Evolutionary conservation across 2,113 vertebrate species (phyloP).

Genomic region (Bungarus multicinctus): DNA sequence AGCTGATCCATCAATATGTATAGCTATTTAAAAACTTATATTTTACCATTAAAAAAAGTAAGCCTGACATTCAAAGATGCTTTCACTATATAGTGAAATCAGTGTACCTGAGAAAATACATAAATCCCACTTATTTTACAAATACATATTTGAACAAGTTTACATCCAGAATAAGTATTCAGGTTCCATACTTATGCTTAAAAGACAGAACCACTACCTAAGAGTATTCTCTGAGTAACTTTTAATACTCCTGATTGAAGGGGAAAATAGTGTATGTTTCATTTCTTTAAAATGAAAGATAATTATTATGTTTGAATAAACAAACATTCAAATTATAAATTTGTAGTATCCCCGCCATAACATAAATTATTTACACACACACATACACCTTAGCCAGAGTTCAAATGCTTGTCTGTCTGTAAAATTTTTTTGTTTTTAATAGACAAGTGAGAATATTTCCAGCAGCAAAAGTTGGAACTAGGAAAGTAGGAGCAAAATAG

Average conservation of each 20-base stretch:
- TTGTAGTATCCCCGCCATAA: slow-evolving; percentile 26
- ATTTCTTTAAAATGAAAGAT: slow-evolving; percentile 47
- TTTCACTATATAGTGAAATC: background rate
- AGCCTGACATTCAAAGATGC: slow-evolving; percentile 16
- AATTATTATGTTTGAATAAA: slow-evolving; percentile 40
- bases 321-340: slow-evolving; percentile 33
- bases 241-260: slow-evolving; percentile 24
- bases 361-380: slow-evolving; percentile 17
- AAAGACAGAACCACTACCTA: slow-evolving; percentile 25
- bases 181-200: slow-evolving; percentile 25
- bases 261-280: slow-evolving; percentile 38
- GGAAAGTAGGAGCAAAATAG: background rate
- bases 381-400: background rate
- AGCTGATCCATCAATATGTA: background rate
- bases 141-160: slow-evolving; percentile 15
- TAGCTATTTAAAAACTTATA: background rate
- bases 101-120: background rate
- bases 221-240: slow-evolving; percentile 12
- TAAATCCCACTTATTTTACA: background rate
- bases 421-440: no score
- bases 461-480: slow-evolving; percentile 38
- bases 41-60: background rate
- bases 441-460: slow-evolving; percentile 51
- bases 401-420: background rate
- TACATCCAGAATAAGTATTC: background rate